Conservation (phyloP, 2,888 invertebrate genomes). For the Ornithoptera alexandrae region DNA sequence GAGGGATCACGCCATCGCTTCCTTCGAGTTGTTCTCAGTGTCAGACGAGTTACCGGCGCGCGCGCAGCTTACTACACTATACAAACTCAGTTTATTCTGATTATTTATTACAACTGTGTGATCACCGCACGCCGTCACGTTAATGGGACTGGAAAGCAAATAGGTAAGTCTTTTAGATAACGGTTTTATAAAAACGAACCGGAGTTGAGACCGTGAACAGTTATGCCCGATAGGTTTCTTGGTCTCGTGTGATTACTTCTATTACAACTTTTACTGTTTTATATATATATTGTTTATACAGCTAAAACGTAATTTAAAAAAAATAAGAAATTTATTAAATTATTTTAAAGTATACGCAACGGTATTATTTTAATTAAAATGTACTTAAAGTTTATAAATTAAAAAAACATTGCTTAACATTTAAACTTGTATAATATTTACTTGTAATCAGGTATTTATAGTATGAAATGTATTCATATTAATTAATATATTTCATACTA, state of each 20-base stretch:
- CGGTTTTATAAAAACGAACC: conserved; percentile 50
- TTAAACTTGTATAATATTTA: too few species aligned
- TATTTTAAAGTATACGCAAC: too few species aligned
- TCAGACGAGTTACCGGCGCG: conserved; percentile 54
- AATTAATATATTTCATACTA: not conserved
- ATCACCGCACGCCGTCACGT: conserved; percentile 42
- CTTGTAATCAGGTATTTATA: not conserved
- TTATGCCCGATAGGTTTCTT: conserved; percentile 41
- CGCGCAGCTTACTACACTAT: conserved; percentile 44
- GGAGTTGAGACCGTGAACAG: conserved; percentile 46
- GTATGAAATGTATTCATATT: not conserved
- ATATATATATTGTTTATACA: not conserved
- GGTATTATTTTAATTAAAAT: too few species aligned
- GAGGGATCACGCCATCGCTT: conserved; percentile 41
- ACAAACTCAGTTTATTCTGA: conserved; percentile 32
- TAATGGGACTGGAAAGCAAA: conserved; percentile 49
- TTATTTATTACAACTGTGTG: conserved; percentile 37
- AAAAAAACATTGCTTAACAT: too few species aligned
- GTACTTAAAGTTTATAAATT: too few species aligned
- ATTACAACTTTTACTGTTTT: not conserved
- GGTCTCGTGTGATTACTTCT: conserved; percentile 32
- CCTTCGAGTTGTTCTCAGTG: conserved; percentile 32
- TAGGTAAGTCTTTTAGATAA: conserved; percentile 56
- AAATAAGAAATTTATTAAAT: too few species aligned
- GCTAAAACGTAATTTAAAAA: too few species aligned